Evolutionary conservation across 1,140 invertebrate species (phyloP).

Genomic region (Aradophagus sp.): DNA sequence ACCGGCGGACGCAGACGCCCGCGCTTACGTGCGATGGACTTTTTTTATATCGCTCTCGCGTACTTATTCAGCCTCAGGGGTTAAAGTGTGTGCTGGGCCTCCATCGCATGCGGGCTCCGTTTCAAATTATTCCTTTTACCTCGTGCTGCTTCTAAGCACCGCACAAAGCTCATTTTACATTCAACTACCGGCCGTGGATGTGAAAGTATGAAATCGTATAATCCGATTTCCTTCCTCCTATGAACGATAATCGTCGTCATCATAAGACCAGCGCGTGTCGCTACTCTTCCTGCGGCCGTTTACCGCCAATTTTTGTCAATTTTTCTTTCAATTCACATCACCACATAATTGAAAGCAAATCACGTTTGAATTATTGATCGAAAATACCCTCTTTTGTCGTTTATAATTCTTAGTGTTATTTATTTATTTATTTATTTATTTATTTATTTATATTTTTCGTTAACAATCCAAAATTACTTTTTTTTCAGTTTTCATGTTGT

Average conservation of each 20-base stretch:
- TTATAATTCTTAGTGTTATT: too few species aligned
- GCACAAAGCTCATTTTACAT: conserved; percentile 62
- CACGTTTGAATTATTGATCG: too few species aligned
- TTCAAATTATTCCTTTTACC: conserved; percentile 64
- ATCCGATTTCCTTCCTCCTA: conserved; percentile 32
- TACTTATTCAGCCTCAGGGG: conserved; percentile 24
- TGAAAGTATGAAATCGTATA: conserved; percentile 52
- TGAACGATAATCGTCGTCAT: conserved; percentile 41
- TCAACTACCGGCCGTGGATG: conserved; percentile 34
- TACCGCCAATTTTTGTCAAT: too few species aligned
- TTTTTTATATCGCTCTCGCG: conserved; percentile 36
- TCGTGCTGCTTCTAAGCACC: conserved; percentile 46
- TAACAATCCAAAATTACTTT: too few species aligned
- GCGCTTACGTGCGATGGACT: conserved; percentile 13
- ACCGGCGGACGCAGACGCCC: conserved; percentile 11
- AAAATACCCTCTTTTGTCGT: too few species aligned
- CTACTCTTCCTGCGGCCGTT: too few species aligned
- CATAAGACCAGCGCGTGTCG: conserved; percentile 21
- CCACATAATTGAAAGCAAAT: too few species aligned
- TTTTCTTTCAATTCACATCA: too few species aligned
- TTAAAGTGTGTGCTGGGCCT: conserved; percentile 48
- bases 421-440: too few species aligned
- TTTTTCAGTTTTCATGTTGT: too few species aligned
- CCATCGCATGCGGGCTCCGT: conserved; percentile 61
- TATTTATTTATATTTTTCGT: too few species aligned